Base-by-base conservation (phyloP, 1,140 invertebrate genomes). In the Delia radicum region DNA sequence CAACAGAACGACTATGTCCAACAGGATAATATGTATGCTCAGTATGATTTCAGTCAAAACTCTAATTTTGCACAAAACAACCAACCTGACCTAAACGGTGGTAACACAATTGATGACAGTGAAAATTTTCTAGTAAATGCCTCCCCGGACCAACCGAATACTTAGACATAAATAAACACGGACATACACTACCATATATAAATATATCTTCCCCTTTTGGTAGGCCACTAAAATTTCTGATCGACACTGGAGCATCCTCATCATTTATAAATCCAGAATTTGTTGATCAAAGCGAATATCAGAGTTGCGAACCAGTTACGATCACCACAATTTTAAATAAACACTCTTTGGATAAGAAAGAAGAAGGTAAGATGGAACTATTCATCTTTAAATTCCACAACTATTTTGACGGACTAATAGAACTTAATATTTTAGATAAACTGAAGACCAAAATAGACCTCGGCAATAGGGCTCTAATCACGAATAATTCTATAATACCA, bases 251-350 rank as follows among this genome's bases (percentile, higher is more conserved):
- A 26, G 46, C 69, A 1, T 73, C 69, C 15, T 76, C 75, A 3
- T 76, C 75, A 1, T 76, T 76, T 65, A 76, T 76, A 42, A 65
- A 73, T 18, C 48, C 75, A 29, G 37, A 76, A 73, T 65, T 62
- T 63, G 37, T 31, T 33, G 15, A 73, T 31, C 18, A 21, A 26
- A 10, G 65, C 27, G n/a, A 65, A 27, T n/a, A 28, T 31, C n/a
- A 31, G 31, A 69, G 0, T n/a, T 62, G 21, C 5, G 8, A 62
- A 7, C 61, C 1, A 62, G 26, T 62, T 26, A 62, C 61, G 1
- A 26, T 27, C 1, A 62, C 61, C 3, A 62, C 61, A 24, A 62
- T 62, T 24, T 62, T 62, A 26, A 62, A 3, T 12, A 62, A 62
- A 15, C 46, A 48, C 18, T 62, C 61, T 7, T 62, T 62, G 21